phyloP scores from a whole-genome alignment of 2,888 invertebrate genomes.

The Leptothorax acervorum region DNA sequence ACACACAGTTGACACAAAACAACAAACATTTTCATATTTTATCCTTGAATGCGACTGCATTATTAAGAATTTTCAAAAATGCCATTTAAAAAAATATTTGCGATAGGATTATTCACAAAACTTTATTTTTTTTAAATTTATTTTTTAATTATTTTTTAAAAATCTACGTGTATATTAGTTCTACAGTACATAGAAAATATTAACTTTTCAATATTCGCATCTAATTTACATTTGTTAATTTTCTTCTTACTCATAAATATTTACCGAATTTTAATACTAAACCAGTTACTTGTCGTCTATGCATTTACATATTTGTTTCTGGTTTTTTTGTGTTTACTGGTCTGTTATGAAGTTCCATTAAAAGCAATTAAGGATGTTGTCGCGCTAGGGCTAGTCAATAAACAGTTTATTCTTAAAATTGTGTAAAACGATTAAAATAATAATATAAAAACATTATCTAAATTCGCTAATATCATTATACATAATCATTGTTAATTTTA shows the following conservation, averaged over 20 bases:
- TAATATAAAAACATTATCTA: too few species aligned
- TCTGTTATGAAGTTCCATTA: not conserved
- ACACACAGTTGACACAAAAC: too few species aligned
- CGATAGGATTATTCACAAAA: not conserved
- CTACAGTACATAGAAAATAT: not conserved
- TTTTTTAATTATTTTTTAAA: not conserved
- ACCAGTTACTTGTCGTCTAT: not conserved
- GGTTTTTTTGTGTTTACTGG: not conserved
- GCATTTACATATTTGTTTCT: slow-evolving; percentile 6
- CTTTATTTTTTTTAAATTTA: too few species aligned
- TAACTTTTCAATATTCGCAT: not conserved
- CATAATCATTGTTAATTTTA: too few species aligned
- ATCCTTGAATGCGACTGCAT: not conserved
- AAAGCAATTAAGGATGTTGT: not conserved
- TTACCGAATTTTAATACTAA: not conserved
- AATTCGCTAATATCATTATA: too few species aligned
- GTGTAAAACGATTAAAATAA: too few species aligned
- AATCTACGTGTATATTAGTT: not conserved
- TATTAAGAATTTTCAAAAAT: not conserved
- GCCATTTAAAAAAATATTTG: not conserved
- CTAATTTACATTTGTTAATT: not conserved
- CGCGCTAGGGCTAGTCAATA: too few species aligned
- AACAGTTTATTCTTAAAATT: too few species aligned
- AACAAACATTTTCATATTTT: too few species aligned
- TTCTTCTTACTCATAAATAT: not conserved